A percentile compares a stretch with the other conserved stretches of the same genome.
Evolutionary conservation across 2,797 vertebrate species (phyloP).

Genomic region (Linurgus olivaceus): DNA sequence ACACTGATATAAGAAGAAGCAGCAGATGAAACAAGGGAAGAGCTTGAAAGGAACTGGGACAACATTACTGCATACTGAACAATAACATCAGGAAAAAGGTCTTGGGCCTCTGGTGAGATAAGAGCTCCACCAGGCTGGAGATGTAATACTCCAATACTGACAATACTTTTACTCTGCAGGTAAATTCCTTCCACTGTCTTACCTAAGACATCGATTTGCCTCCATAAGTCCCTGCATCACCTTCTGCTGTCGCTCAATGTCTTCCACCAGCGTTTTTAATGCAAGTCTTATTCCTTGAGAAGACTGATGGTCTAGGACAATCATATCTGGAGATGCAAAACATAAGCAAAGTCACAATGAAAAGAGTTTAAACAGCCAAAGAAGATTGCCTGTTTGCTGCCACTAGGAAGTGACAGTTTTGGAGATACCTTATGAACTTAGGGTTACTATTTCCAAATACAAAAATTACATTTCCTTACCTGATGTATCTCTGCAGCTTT

Average conservation of each 20-base stretch:
- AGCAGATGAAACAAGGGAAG: background rate
- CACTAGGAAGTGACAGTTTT: background rate
- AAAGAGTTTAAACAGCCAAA: background rate
- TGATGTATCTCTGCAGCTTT: constrained; percentile 69
- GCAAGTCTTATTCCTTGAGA: constrained; percentile 77
- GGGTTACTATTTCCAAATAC: background rate
- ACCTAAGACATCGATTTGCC: constrained; percentile 87
- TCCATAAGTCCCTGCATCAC: constrained; percentile 86
- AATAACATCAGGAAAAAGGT: background rate
- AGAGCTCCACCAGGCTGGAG: background rate
- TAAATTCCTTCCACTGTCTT: background rate
- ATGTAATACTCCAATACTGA: background rate
- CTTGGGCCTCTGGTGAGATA: background rate
- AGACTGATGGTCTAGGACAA: constrained; percentile 82
- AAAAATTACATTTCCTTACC: constrained; percentile 71
- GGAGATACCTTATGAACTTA: background rate
- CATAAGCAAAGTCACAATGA: background rate
- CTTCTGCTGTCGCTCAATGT: constrained; percentile 82
- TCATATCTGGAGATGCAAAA: constrained; percentile 73
- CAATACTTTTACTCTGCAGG: background rate
- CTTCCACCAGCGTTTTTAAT: constrained; percentile 81
- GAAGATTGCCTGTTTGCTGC: background rate
- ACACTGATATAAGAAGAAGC: background rate
- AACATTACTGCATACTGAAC: background rate
- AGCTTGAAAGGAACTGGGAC: background rate